Conservation (phyloP, 2,888 invertebrate species). For the Norana najaformis region DNA sequence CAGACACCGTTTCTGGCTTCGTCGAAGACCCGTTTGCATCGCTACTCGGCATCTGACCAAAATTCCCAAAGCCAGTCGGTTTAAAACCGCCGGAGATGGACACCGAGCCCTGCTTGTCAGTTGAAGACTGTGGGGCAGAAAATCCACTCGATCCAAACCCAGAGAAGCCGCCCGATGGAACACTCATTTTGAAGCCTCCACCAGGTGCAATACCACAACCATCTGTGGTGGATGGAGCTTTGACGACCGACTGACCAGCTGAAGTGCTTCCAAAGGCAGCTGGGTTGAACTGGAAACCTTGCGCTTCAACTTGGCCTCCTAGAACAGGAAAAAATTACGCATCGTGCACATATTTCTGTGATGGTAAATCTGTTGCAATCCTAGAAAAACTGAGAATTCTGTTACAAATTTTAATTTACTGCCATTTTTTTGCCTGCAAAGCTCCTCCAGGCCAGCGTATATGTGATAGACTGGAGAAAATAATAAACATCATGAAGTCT, state of each 20-base stretch:
- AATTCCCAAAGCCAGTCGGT: neutral
- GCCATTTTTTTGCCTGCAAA: too few species aligned
- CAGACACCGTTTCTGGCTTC: neutral
- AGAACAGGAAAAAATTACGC: neutral
- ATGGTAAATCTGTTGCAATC: too few species aligned
- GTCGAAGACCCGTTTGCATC: neutral
- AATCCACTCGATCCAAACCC: neutral
- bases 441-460: too few species aligned
- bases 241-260: neutral
- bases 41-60: neutral
- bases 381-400: too few species aligned
- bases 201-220: neutral
- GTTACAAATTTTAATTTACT: too few species aligned
- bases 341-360: neutral
- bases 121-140: neutral
- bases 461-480: too few species aligned
- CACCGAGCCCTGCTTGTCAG: neutral
- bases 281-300: neutral
- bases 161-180: neutral
- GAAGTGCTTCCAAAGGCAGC: neutral
- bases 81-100: neutral
- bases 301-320: neutral
- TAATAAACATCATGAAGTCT: too few species aligned
- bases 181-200: neutral
- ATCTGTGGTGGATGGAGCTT: neutral